These are phyloP conservation scores for Melanotaenia trifasciata DNA, from an alignment of 2,797 vertebrate genomes.

Conservation along the genomic window DNA sequence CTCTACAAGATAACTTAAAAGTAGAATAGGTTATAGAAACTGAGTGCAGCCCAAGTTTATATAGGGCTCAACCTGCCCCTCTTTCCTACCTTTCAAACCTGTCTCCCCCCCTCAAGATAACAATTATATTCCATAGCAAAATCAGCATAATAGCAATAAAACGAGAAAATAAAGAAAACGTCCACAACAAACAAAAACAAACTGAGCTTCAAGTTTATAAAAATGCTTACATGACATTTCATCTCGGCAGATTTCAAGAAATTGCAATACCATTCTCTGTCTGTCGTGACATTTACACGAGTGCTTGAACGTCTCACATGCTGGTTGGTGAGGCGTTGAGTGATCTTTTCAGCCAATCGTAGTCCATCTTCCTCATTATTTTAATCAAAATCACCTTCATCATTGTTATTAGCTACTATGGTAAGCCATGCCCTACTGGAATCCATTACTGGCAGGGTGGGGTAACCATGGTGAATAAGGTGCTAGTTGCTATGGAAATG, in stretches of 20 bases:
- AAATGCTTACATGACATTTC: constrained; percentile 74
- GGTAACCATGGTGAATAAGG: constrained; percentile 80
- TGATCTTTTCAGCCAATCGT: constrained; percentile 25
- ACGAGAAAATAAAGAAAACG: constrained; percentile 29
- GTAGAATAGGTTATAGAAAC: constrained; percentile 8
- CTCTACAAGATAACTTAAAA: neutral
- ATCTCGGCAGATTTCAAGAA: constrained; percentile 62
- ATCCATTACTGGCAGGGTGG: constrained; percentile 64
- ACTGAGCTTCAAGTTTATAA: constrained; percentile 80
- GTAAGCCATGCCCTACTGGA: constrained; percentile 65
- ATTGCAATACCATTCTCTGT: constrained; percentile 64
- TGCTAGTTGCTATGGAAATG: constrained; percentile 81
- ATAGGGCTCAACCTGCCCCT: constrained; percentile 54
- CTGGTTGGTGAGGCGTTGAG: constrained; percentile 35
- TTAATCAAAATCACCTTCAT: constrained; percentile 41
- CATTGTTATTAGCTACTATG: constrained; percentile 66
- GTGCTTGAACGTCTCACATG: constrained; percentile 59
- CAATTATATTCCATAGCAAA: constrained; percentile 70
- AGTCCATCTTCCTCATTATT: constrained; percentile 47
- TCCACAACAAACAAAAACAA: constrained; percentile 45
- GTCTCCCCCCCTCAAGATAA: constrained; percentile 34
- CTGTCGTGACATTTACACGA: constrained; percentile 61
- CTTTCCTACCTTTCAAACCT: constrained; percentile 22
- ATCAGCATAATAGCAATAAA: constrained; percentile 50
- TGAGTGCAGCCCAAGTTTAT: constrained; percentile 62